Base-by-base conservation (phyloP, 2,888 invertebrate genomes). In the Scaptodrosophila latifasciaeformis region DNA sequence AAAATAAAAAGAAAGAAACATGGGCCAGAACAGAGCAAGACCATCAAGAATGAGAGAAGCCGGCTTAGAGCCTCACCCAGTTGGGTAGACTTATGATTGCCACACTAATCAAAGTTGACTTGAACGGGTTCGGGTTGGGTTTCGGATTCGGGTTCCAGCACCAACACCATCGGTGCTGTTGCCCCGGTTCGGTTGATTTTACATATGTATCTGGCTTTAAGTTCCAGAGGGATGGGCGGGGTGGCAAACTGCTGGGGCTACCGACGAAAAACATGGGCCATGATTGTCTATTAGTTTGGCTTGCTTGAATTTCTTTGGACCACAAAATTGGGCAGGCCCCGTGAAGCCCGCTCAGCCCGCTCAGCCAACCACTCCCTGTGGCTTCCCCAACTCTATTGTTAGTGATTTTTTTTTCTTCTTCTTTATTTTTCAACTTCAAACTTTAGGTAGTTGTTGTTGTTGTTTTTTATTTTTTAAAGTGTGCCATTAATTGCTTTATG, bases 401-500 rank as follows among this genome's bases (percentile, higher is more conserved):
- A n/a, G n/a, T n/a, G n/a, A n/a, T n/a, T n/a, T n/a, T n/a, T n/a
- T n/a, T n/a, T n/a, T n/a, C n/a, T n/a, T n/a, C n/a, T n/a, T n/a
- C n/a, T n/a, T n/a, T n/a, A n/a, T n/a, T n/a, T n/a, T n/a, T n/a
- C n/a, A 17, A 44, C 29, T 27, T 15, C 44, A 21, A 42, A 42
- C 21, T 30, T 31, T 4, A 39, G 7, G 5, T 45, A 21, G 19
- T 31, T 21, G 40, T 21, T 27, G 35, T 29, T n/a, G 10, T 19
- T 18, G 18, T 31, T 52, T 54, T 58, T 59, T 64, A 52, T 62
- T 37, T 29, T 54, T 53, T 62, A 68, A 72, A 75, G 74, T 75
- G 81, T 75, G 74, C 81, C 74, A 80, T 75, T 81, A 80, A 75
- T 75, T 75, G 81, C 62, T 76, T 66, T 64, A 46, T 49, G 35